These are phyloP conservation scores for Pithys albifrons DNA, from an alignment of 2,113 vertebrate species.

Conservation along the genomic window DNA sequence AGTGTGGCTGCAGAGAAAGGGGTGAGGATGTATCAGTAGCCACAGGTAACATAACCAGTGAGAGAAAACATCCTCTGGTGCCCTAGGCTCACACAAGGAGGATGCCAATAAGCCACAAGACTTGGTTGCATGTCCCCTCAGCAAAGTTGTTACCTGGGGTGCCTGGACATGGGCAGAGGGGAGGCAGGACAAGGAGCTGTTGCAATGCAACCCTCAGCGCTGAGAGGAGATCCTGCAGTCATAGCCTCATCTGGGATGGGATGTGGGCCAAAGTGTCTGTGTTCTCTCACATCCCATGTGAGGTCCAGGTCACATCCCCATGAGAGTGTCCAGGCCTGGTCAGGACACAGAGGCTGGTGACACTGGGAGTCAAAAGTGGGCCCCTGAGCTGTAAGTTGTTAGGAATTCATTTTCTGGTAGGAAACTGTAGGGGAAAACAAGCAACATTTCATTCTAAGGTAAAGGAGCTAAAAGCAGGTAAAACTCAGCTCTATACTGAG, in stretches of 20 bases:
- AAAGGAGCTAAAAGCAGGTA: neutral
- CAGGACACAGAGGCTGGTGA: neutral
- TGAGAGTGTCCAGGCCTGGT: neutral
- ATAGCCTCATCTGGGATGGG: neutral
- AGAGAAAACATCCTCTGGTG: no score
- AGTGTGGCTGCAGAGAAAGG: neutral
- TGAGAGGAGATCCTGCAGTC: neutral
- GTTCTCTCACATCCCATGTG: fast-evolving
- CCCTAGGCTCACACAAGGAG: neutral
- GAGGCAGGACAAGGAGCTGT: fast-evolving
- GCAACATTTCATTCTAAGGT: neutral
- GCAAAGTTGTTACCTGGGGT: neutral
- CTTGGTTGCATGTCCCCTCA: fast-evolving
- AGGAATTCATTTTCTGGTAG: neutral
- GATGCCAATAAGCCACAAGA: neutral
- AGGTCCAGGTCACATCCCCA: neutral
- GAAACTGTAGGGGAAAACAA: neutral
- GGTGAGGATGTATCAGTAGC: neutral
- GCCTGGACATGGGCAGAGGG: neutral
- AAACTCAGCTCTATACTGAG: neutral
- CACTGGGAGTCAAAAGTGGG: fast-evolving
- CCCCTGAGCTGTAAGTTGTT: neutral
- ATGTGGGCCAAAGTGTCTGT: neutral
- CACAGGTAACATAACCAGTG: neutral
- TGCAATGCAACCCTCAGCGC: neutral